Evolutionary conservation across 2,113 vertebrate genomes (phyloP).

Genomic region (Ahaetulla prasina): DNA sequence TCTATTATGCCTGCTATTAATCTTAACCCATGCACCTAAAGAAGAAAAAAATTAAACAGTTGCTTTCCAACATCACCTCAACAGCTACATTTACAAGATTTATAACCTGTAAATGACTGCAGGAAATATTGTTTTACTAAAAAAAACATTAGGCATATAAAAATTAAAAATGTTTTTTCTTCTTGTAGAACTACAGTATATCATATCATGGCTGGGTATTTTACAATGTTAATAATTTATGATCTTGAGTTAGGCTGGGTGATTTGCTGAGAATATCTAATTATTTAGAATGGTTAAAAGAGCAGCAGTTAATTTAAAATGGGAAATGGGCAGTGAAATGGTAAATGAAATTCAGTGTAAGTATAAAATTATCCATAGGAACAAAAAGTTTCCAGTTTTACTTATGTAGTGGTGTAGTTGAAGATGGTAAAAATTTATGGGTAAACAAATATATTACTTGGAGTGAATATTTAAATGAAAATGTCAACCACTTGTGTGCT

Average conservation of each 20-base stretch:
- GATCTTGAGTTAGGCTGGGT: neutral
- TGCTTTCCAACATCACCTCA: neutral
- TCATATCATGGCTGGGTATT: neutral
- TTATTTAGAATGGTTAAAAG: neutral
- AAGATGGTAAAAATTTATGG: neutral
- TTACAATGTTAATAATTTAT: neutral
- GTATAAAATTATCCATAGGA: neutral
- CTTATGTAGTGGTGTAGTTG: neutral
- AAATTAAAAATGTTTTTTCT: neutral
- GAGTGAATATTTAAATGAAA: neutral
- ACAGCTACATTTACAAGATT: neutral
- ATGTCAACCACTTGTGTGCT: neutral
- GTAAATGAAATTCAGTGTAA: neutral
- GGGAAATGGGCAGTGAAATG: neutral
- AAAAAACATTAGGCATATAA: neutral
- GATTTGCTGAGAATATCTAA: neutral
- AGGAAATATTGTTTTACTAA: neutral
- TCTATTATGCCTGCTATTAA: neutral
- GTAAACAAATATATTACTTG: neutral
- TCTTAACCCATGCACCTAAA: neutral
- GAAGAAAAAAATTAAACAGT: fast-evolving
- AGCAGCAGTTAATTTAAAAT: neutral
- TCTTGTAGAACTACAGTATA: neutral
- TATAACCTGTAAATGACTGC: neutral
- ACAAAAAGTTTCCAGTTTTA: neutral